phyloP scores from a whole-genome alignment of 1,140 invertebrate genomes.

The Euura lappo region DNA sequence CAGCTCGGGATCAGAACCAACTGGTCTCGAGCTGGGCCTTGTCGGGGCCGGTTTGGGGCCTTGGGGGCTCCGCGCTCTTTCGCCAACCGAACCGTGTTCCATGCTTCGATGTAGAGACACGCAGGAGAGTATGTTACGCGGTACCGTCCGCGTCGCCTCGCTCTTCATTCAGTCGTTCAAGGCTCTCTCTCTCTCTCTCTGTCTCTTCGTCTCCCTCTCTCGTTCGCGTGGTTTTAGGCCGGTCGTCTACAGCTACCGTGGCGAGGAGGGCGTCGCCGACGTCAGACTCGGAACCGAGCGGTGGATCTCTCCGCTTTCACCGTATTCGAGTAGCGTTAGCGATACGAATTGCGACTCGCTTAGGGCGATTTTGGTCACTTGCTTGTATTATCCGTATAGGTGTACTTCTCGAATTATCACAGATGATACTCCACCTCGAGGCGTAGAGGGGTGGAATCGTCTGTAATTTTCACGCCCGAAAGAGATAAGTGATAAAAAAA shows the following conservation, averaged over 20 bases:
- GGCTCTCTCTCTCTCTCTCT: neutral
- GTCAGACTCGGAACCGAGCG: slow-evolving; percentile 11
- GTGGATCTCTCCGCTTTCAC: slow-evolving; percentile 32
- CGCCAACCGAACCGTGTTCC: neutral
- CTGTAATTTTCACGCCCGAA: too few species aligned
- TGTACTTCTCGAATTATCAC: too few species aligned
- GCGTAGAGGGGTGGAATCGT: too few species aligned
- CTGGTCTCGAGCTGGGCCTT: neutral
- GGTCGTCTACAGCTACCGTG: slow-evolving; percentile 14
- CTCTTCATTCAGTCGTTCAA: neutral
- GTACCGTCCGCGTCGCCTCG: neutral
- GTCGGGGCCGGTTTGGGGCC: neutral
- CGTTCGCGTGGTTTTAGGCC: slow-evolving; percentile 9
- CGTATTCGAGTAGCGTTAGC: slow-evolving; percentile 5
- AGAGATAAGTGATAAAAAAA: too few species aligned
- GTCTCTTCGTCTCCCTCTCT: slow-evolving; percentile 8
- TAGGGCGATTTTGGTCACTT: neutral
- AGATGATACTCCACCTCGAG: too few species aligned
- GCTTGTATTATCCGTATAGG: too few species aligned
- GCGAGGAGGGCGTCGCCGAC: slow-evolving; percentile 1
- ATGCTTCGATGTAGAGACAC: neutral
- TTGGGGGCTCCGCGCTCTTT: neutral
- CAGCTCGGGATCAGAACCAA: too few species aligned
- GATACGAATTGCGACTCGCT: slow-evolving; percentile 23
- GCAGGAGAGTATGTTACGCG: too few species aligned